Evolutionary conservation across 2,888 invertebrate genomes (phyloP).

Genomic region (Eremobia ochroleuca): DNA sequence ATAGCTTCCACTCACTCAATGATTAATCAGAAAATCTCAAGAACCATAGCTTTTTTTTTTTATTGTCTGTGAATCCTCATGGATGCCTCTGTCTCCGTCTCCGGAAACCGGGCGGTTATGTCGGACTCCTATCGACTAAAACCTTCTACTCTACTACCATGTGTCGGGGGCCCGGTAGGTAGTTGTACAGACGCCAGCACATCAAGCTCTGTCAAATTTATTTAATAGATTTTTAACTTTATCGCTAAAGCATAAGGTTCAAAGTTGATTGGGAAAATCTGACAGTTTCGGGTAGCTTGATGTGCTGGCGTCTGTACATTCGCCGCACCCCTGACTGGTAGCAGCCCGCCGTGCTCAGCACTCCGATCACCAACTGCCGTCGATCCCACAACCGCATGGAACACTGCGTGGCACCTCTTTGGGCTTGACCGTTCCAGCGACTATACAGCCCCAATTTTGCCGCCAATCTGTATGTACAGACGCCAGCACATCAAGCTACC

Average conservation of each 20-base stretch:
- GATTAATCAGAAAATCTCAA: not conserved
- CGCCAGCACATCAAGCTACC: no score
- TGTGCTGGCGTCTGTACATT: no score
- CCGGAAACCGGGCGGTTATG: not conserved
- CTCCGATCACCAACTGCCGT: not conserved
- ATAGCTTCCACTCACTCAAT: not conserved
- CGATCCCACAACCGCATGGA: no score
- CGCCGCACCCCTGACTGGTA: not conserved
- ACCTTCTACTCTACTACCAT: not conserved
- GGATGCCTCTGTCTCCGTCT: not conserved
- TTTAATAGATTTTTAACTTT: no score
- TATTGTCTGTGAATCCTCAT: not conserved
- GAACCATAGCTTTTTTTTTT: not conserved
- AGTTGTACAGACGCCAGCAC: no score
- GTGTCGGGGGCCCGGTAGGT: not conserved
- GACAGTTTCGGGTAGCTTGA: no score
- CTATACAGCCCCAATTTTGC: no score
- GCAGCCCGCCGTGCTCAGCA: not conserved
- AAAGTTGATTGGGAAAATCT: no score
- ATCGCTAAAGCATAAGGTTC: no score
- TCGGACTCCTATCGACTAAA: not conserved
- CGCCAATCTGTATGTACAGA: no score
- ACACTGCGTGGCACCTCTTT: not conserved
- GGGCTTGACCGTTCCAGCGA: not conserved
- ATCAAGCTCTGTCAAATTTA: no score